Evolutionary conservation across 2,113 vertebrate species (phyloP).

Genomic region (Zootoca vivipara): DNA sequence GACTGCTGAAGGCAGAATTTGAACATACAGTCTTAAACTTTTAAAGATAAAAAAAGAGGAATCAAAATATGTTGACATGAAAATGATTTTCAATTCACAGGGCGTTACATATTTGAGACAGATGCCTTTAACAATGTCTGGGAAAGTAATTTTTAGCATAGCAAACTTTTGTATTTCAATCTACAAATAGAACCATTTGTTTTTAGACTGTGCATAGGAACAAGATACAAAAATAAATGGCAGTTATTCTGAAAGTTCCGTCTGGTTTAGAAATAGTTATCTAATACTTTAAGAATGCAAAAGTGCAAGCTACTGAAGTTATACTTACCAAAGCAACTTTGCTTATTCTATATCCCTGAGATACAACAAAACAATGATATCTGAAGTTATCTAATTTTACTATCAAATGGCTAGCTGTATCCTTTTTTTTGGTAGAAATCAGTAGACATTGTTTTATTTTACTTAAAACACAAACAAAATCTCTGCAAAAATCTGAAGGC

Average conservation of each 20-base stretch:
- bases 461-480: neutral
- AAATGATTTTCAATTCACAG: neutral
- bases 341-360: neutral
- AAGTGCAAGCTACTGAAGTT: accelerated
- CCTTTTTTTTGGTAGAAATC: neutral
- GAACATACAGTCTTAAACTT: neutral
- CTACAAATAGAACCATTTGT: neutral
- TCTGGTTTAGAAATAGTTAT: neutral
- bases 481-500: neutral
- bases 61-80: neutral
- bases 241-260: neutral
- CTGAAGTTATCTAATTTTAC: neutral
- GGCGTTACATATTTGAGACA: neutral
- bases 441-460: neutral
- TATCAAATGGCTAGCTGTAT: neutral
- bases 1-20: neutral
- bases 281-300: neutral
- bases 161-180: neutral
- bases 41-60: neutral
- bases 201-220: neutral
- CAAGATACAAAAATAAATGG: neutral
- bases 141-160: neutral
- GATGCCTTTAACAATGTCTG: neutral
- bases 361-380: neutral
- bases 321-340: neutral